These are phyloP conservation scores for Chaenocephalus aceratus DNA, from an alignment of 2,113 vertebrate genomes.

Conservation along the genomic window DNA sequence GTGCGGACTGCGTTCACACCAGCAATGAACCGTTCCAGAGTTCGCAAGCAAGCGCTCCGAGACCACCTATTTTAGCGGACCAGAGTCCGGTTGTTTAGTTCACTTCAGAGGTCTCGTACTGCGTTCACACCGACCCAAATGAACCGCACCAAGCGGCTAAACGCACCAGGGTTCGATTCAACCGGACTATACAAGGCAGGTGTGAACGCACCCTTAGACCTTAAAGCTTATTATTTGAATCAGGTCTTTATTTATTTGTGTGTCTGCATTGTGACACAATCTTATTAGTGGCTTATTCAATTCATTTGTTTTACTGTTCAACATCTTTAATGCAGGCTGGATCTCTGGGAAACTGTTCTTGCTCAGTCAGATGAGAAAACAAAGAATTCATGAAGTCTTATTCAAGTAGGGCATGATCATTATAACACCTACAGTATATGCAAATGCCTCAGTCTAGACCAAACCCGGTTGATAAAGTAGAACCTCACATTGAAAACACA, in stretches of 20 bases:
- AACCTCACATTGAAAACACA: too few relatives aligned
- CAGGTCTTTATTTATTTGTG: background rate
- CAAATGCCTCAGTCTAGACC: background rate
- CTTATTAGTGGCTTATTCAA: background rate
- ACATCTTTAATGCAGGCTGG: background rate
- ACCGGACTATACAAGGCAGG: too few relatives aligned
- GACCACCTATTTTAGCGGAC: too few relatives aligned
- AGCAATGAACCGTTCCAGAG: too few relatives aligned
- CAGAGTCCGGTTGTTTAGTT: too few relatives aligned
- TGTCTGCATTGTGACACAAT: background rate
- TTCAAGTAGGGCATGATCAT: background rate
- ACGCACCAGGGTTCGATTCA: too few relatives aligned
- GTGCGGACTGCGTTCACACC: too few relatives aligned
- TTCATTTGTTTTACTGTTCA: background rate
- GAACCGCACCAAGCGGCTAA: too few relatives aligned
- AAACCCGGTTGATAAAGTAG: background rate
- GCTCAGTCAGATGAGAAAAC: background rate
- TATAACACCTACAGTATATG: background rate
- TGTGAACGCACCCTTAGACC: too few relatives aligned
- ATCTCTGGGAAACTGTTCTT: background rate
- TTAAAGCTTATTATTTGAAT: background rate
- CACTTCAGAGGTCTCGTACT: too few relatives aligned
- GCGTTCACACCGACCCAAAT: too few relatives aligned
- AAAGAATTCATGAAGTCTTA: background rate
- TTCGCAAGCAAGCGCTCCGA: too few relatives aligned